Evolutionary conservation across 2,113 vertebrate species (phyloP).

Genomic region (Ptyas mucosa): DNA sequence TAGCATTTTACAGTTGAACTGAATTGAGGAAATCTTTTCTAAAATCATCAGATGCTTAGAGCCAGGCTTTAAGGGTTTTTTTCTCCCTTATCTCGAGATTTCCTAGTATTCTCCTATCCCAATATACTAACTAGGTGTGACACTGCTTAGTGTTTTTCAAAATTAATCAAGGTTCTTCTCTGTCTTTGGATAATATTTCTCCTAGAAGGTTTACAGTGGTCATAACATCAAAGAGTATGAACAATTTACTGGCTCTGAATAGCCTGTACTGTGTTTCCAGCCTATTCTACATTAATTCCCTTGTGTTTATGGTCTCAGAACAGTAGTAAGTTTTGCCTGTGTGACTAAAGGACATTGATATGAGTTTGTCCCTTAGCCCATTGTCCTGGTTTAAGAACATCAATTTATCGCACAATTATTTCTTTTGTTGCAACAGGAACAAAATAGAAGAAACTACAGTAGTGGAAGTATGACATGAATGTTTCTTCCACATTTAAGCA

Average conservation of each 20-base stretch:
- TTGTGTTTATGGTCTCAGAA: not conserved
- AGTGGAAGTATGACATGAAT: not conserved
- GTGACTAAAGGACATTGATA: not conserved
- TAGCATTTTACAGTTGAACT: not conserved
- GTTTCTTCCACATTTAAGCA: not conserved
- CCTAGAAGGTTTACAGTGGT: not conserved
- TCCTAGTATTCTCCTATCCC: not conserved
- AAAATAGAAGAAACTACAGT: not conserved
- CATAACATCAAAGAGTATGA: not conserved
- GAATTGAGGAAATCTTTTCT: not conserved
- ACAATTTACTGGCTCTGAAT: not conserved
- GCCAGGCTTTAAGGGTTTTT: not conserved
- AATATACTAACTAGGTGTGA: not conserved
- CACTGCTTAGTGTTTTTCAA: not conserved
- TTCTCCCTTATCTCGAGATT: not conserved
- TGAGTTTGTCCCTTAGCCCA: not conserved
- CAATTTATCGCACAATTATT: not conserved
- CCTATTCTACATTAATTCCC: not conserved
- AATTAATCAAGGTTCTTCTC: not conserved
- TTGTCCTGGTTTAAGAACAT: not conserved
- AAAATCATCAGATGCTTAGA: not conserved
- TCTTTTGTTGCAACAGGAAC: not conserved
- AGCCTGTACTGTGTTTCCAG: not conserved
- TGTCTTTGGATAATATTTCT: not conserved
- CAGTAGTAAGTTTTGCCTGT: not conserved